Conservation (phyloP, 2,113 vertebrate species). For the Tachysurus vachellii region DNA sequence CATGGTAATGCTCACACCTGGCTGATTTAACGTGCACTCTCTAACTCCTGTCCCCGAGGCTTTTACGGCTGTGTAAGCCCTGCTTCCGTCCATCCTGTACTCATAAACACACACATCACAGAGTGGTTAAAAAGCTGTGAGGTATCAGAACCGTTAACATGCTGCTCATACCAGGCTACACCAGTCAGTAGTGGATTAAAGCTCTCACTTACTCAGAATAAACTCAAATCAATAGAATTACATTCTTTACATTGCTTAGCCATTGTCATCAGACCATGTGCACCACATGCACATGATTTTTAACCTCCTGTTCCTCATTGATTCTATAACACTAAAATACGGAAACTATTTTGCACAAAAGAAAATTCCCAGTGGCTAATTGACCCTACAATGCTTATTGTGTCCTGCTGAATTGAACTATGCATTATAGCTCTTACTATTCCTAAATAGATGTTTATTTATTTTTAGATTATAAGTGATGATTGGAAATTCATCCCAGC, state of each 20-base stretch:
- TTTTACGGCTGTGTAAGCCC: slow-evolving; percentile 53
- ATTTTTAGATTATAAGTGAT: neutral
- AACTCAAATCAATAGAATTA: slow-evolving; percentile 9
- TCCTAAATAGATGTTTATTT: slow-evolving; percentile 1
- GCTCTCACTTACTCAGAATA: neutral
- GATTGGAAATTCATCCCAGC: neutral
- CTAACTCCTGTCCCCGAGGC: slow-evolving; percentile 43
- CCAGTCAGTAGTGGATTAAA: neutral
- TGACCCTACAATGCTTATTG: neutral
- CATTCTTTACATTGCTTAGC: neutral
- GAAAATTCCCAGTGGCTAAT: neutral
- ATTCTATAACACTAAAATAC: neutral
- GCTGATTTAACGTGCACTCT: slow-evolving; percentile 40
- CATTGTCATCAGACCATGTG: neutral
- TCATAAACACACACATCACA: slow-evolving; percentile 51
- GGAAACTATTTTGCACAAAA: neutral
- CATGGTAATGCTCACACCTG: slow-evolving; percentile 56
- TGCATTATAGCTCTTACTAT: neutral
- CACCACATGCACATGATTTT: neutral
- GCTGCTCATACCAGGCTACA: slow-evolving; percentile 1
- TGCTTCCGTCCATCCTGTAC: slow-evolving; percentile 43
- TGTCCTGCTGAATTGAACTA: neutral
- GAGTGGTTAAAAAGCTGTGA: slow-evolving; percentile 45
- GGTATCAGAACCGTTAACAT: slow-evolving; percentile 30
- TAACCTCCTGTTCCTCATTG: neutral